Percentiles rank a stretch among this genome's conserved stretches.
phyloP scores from a whole-genome alignment of 2,113 vertebrate genomes.

The Malurus melanocephalus region DNA sequence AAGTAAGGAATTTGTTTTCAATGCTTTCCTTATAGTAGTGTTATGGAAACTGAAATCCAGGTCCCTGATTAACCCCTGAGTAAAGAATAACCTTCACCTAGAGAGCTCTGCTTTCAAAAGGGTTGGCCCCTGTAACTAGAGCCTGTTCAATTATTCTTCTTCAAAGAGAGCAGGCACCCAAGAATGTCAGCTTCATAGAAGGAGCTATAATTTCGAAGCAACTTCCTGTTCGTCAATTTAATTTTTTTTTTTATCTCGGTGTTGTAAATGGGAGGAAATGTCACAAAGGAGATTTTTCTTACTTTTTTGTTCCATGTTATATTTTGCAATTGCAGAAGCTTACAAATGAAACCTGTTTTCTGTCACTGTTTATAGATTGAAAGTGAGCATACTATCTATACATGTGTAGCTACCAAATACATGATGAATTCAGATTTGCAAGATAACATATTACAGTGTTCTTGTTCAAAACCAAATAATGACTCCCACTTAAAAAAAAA shows the following conservation, averaged over 20 bases:
- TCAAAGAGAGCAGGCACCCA: conserved; percentile 80
- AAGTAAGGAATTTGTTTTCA: conserved; percentile 74
- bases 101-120: conserved; percentile 81
- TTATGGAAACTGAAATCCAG: conserved; percentile 79
- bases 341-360: conserved; percentile 1
- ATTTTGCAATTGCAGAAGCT: conserved; percentile 7
- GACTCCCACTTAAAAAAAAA: neutral
- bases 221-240: conserved; percentile 69
- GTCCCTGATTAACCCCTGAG: conserved; percentile 83
- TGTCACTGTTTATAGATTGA: neutral
- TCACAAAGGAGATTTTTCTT: neutral
- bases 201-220: conserved; percentile 67
- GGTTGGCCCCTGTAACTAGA: conserved; percentile 82
- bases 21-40: conserved; percentile 66
- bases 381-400: neutral
- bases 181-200: conserved; percentile 86
- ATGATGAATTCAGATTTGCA: neutral
- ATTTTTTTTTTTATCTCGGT: conserved; percentile 5
- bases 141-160: conserved; percentile 79
- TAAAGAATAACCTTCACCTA: conserved; percentile 78
- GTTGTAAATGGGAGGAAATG: conserved; percentile 13
- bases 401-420: neutral
- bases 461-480: neutral
- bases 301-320: neutral
- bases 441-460: neutral